phyloP scores from a whole-genome alignment of 2,113 vertebrate species.

The Haemorhous mexicanus region DNA sequence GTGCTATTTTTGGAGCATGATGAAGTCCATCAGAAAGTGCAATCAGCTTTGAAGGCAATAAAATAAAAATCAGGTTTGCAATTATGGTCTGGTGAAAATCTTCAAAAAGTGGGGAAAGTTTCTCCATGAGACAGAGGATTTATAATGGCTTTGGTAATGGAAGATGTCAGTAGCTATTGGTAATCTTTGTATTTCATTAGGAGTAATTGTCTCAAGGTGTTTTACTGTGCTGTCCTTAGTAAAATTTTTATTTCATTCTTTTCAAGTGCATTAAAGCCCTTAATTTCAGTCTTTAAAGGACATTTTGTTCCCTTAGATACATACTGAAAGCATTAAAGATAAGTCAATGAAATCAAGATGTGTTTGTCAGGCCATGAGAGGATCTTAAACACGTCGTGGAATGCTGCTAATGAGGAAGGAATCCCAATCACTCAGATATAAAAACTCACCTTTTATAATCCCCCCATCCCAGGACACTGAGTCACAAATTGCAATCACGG shows the following conservation, averaged over 20 bases:
- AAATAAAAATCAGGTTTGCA: slow-evolving; percentile 44
- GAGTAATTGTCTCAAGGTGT: slow-evolving; percentile 20
- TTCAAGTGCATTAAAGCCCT: background rate
- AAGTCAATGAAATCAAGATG: slow-evolving; percentile 15
- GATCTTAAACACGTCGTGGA: background rate
- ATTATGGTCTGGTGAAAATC: background rate
- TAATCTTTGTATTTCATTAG: slow-evolving; percentile 35
- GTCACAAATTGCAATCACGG: background rate
- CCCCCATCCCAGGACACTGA: background rate
- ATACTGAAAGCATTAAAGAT: slow-evolving; percentile 13
- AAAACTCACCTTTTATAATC: background rate
- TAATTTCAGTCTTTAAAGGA: background rate
- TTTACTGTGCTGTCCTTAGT: background rate
- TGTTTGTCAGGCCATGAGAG: background rate
- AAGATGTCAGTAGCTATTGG: background rate
- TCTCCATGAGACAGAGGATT: background rate
- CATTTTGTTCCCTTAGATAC: background rate
- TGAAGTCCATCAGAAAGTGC: background rate
- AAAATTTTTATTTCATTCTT: background rate
- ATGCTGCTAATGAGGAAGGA: background rate
- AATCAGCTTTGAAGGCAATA: background rate
- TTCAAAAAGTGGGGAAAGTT: background rate
- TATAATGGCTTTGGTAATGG: slow-evolving; percentile 2
- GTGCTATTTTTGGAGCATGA: background rate
- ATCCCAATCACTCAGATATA: accelerated